A percentile compares a stretch with the other conserved stretches of the same genome.
Evolutionary conservation across 2,888 invertebrate species (phyloP).

Genomic region (Andrena fulva): DNA sequence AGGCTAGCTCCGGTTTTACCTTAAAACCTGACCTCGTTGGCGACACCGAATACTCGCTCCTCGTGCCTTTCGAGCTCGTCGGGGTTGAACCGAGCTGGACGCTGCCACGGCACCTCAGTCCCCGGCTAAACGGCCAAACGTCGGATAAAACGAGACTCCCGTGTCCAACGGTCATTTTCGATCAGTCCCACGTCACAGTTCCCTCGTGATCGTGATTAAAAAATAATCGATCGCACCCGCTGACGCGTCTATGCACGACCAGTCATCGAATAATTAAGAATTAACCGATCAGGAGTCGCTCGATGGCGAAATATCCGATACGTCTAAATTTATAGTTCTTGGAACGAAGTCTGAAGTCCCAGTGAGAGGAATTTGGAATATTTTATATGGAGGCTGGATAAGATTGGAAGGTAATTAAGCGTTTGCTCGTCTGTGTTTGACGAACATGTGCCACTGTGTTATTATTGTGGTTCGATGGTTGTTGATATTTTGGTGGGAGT

Average conservation of each 20-base stretch:
- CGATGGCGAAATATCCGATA: too few species aligned
- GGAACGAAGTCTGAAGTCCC: background rate
- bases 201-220: background rate
- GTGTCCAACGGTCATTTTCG: background rate
- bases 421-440: background rate
- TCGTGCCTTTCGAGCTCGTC: conserved; percentile 13
- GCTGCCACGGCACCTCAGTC: conserved; percentile 30
- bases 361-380: background rate
- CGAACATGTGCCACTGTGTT: too few species aligned
- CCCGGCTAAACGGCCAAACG: conserved; percentile 9
- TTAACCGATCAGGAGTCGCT: too few species aligned
- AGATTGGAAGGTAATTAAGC: background rate
- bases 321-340: too few species aligned
- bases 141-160: conserved; percentile 24
- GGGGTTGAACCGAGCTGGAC: background rate
- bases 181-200: background rate
- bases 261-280: too few species aligned
- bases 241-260: too few species aligned
- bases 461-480: too few species aligned
- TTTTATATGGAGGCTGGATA: background rate
- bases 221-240: too few species aligned
- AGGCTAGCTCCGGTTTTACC: conserved; percentile 64
- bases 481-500: too few species aligned
- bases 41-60: conserved; percentile 64
- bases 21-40: conserved; percentile 67